Conservation (phyloP, 2,797 vertebrate species). For the Anniella stebbinsi region DNA sequence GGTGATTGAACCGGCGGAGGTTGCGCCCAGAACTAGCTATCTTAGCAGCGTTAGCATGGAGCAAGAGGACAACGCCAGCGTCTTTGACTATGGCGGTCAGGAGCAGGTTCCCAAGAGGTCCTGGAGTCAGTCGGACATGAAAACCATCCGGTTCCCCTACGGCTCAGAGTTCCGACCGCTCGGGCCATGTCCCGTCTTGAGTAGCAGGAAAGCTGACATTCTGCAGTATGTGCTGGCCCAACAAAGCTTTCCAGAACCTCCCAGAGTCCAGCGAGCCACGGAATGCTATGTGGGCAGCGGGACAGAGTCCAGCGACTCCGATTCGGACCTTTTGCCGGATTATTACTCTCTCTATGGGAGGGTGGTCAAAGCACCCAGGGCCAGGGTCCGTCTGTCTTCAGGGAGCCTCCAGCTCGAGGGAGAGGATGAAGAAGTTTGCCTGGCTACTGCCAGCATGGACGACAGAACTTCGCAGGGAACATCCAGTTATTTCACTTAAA, state of each 20-base stretch:
- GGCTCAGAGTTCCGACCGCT: conserved; percentile 91
- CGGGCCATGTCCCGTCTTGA: conserved; percentile 89
- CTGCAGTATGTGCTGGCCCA: conserved; percentile 65
- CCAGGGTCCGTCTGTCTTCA: conserved; percentile 89
- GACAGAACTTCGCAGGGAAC: conserved; percentile 58
- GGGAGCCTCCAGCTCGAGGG: conserved; percentile 94
- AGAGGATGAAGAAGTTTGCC: conserved; percentile 83
- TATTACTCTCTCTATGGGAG: conserved; percentile 84
- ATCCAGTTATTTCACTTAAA: conserved; percentile 76
- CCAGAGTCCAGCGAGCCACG: conserved; percentile 69
- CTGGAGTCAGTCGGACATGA: conserved; percentile 91
- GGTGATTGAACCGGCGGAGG: conserved; percentile 43
- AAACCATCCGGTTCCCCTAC: conserved; percentile 83
- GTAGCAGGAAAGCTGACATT: conserved; percentile 74
- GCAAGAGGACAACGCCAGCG: conserved; percentile 41
- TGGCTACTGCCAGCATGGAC: conserved; percentile 26
- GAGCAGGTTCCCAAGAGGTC: conserved; percentile 84
- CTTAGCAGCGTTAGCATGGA: background rate
- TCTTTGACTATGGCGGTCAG: conserved; percentile 55
- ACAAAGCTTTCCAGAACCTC: conserved; percentile 73
- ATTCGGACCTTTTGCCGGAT: conserved; percentile 88
- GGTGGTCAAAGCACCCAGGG: conserved; percentile 77
- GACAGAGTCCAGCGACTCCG: conserved; percentile 91
- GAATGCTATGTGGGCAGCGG: conserved; percentile 78
- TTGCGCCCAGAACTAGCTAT: conserved; percentile 25